Base-by-base conservation (phyloP, 53 echinoderm and acorn worm genomes). In the Holothuria scabra region DNA sequence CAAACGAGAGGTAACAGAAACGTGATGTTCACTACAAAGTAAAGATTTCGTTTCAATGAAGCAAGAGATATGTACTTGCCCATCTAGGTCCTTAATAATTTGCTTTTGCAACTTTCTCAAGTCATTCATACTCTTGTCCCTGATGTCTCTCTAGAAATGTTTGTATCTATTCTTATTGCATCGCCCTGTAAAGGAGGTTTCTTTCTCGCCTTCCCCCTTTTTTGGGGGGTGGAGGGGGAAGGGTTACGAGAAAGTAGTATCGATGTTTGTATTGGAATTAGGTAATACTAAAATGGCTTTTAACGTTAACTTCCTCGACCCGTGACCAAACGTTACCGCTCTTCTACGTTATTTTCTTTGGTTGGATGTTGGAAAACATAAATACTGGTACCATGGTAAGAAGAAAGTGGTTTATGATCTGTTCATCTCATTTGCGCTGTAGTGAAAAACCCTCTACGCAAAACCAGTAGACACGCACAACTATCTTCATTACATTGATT, bases 331-430 rank as follows among this genome's bases (percentile, higher is more conserved):
- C n/a, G 66, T 34, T 22, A 33, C 30, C 44, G 81, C 20, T 87
- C 26, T 31, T 67, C 62, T 66, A 69, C 87, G 18, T 63, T n/a
- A 46, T 86, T 11, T 2, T 52, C 56, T 49, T 32, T 20, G 60
- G 60, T 48, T 57, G 89, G 84, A 37, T 86, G 80, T 29, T 89
- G 89, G 24, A 32, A 83, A 3, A 84, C 23, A 18, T 84, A 87
- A 26, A 87, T 82, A 9, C 83, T 60, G 8, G 91, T 91, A 3
- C 91, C 87, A 78, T 91, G 91, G 62, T 87, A 90, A 18, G 86
- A 86, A n/a, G 20, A 35, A 11, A 13, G 4, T n/a, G 85, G 80
- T 44, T 89, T 85, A 32, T 89, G 89, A 41, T 85, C 89, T 26
- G 85, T 89, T 68, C 80, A 85, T 46, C 85, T 85, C 2, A 84